Evolutionary conservation across 2,888 invertebrate species (phyloP).

Genomic region (Notodonta dromedarius): DNA sequence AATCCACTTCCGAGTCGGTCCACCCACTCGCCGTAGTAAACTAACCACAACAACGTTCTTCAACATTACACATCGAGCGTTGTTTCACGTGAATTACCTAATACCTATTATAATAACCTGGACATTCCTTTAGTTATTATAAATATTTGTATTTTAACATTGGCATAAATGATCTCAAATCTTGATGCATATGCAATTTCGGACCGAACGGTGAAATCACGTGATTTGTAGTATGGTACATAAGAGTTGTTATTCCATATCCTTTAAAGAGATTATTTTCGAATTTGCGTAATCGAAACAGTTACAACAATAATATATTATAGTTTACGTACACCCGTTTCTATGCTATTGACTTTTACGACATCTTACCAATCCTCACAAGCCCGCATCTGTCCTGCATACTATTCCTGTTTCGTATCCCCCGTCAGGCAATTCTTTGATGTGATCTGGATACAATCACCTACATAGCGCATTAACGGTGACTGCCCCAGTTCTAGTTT

Average conservation of each 20-base stretch:
- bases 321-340: conserved; percentile 18
- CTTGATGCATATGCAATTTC: not conserved
- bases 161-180: not conserved
- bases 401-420: conserved; percentile 57
- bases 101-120: not conserved
- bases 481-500: conserved; percentile 79
- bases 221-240: too few relatives aligned
- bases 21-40: conserved; percentile 60
- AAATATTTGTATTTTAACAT: not conserved
- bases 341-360: conserved; percentile 34
- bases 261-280: not conserved
- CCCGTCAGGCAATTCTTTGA: conserved; percentile 64
- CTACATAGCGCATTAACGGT: conserved; percentile 72
- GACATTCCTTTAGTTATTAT: conserved; percentile 4
- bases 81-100: conserved; percentile 6
- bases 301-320: too few relatives aligned
- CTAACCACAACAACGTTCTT: conserved; percentile 56
- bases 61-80: conserved; percentile 18
- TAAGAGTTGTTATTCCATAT: too few relatives aligned
- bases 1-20: conserved; percentile 56
- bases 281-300: conserved; percentile 13
- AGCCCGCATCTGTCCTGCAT: conserved; percentile 47
- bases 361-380: conserved; percentile 31
- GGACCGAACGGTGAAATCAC: too few relatives aligned
- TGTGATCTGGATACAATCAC: conserved; percentile 80